Evolutionary conservation across 2,113 vertebrate species (phyloP).

Genomic region (Malurus cyaneus): DNA sequence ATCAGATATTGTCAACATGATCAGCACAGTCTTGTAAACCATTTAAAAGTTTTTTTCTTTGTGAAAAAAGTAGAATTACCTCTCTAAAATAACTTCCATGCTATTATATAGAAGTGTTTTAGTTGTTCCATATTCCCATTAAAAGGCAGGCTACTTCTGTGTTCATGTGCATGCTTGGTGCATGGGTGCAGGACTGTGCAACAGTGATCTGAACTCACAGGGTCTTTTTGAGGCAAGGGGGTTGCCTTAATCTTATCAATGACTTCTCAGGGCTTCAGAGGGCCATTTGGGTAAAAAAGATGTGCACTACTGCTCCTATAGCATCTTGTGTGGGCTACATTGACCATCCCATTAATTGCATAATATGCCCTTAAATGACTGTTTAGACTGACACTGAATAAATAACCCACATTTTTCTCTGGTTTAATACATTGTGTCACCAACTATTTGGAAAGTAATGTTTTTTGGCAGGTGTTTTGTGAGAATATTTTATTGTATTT

Average conservation of each 20-base stretch:
- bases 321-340: no score
- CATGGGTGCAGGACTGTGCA: neutral
- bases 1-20: neutral
- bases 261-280: neutral
- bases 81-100: neutral
- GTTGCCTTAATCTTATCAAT: neutral
- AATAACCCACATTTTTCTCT: neutral
- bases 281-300: neutral
- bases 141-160: neutral
- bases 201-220: neutral
- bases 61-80: neutral
- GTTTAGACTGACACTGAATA: neutral
- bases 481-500: neutral
- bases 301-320: neutral
- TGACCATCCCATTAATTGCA: neutral
- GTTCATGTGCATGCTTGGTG: fast-evolving
- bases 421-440: neutral
- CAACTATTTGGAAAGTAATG: neutral
- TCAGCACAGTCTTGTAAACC: neutral
- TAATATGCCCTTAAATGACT: neutral
- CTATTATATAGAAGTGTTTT: neutral
- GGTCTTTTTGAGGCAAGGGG: neutral
- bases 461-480: neutral
- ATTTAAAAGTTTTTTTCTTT: neutral
- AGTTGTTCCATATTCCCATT: neutral